Evolutionary conservation across 2,888 invertebrate species (phyloP).

Genomic region (Epirrita christyi): DNA sequence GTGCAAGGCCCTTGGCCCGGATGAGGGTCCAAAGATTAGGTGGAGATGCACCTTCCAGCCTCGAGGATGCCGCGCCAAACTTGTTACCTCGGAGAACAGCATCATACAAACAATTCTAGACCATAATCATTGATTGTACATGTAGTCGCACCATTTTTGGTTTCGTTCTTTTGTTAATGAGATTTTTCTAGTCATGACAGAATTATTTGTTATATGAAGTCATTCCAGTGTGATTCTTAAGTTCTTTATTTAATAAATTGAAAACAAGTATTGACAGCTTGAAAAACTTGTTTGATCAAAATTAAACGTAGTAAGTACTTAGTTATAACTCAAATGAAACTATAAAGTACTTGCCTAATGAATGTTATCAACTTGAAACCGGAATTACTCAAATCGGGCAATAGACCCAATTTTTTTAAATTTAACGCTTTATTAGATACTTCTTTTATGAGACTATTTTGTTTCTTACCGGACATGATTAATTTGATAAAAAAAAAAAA

Average conservation of each 20-base stretch:
- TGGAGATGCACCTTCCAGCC: constrained; percentile 49
- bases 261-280: not conserved
- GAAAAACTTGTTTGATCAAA: too few relatives aligned
- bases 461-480: too few relatives aligned
- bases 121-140: constrained; percentile 45
- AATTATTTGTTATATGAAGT: constrained; percentile 3
- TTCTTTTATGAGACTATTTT: too few relatives aligned
- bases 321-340: too few relatives aligned
- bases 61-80: constrained; percentile 44
- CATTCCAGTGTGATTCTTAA: constrained; percentile 34
- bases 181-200: not conserved
- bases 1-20: constrained; percentile 4
- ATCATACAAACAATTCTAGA: constrained; percentile 35
- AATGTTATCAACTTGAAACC: not conserved
- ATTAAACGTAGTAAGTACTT: too few relatives aligned
- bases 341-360: too few relatives aligned
- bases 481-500: not conserved
- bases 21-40: constrained; percentile 27
- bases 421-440: too few relatives aligned
- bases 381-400: not conserved
- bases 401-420: not conserved
- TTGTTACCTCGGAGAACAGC: constrained; percentile 40
- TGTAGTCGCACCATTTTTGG: constrained; percentile 37
- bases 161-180: constrained; percentile 7
- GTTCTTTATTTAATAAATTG: not conserved